Percentiles rank a stretch among this genome's conserved stretches.
These are phyloP conservation scores for Idaea biselata DNA, from an alignment of 2,888 invertebrate genomes.

Conservation along the genomic window DNA sequence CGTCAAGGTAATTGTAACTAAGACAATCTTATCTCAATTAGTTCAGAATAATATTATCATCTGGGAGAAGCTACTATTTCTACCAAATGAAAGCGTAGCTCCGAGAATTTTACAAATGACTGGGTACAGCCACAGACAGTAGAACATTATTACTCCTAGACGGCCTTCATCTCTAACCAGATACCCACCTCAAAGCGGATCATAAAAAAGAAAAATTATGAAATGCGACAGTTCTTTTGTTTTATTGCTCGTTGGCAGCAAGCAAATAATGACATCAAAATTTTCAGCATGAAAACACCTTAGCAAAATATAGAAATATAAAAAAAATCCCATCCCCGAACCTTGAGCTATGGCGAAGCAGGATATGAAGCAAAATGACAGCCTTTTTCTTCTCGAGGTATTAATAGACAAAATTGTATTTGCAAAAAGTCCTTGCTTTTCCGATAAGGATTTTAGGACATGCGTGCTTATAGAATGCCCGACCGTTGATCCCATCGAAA, in stretches of 20 bases:
- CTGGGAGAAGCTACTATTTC: too few relatives aligned
- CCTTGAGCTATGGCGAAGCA: slow-evolving; percentile 58
- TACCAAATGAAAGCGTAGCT: too few relatives aligned
- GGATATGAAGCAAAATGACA: slow-evolving; percentile 75
- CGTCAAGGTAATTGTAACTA: too few relatives aligned
- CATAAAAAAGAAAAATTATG: neutral
- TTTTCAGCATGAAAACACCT: slow-evolving; percentile 19
- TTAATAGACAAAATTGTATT: slow-evolving; percentile 78
- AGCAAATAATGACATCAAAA: slow-evolving; percentile 22
- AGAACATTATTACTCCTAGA: too few relatives aligned
- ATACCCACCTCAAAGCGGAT: neutral
- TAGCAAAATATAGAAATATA: slow-evolving; percentile 32
- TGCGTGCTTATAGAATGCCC: slow-evolving; percentile 83
- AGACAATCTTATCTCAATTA: too few relatives aligned
- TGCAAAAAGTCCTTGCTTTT: slow-evolving; percentile 63
- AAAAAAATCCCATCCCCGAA: slow-evolving; percentile 60
- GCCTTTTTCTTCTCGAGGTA: slow-evolving; percentile 83
- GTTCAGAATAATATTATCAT: too few relatives aligned
- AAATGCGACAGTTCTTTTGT: slow-evolving; percentile 20
- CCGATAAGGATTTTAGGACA: slow-evolving; percentile 75
- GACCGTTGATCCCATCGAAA: slow-evolving; percentile 79
- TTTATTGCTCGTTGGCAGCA: slow-evolving; percentile 4
- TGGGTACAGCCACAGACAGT: too few relatives aligned
- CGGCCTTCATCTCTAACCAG: too few relatives aligned
- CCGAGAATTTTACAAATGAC: too few relatives aligned